phyloP scores from a whole-genome alignment of 2,797 vertebrate species.

The Myotis findleyi region DNA sequence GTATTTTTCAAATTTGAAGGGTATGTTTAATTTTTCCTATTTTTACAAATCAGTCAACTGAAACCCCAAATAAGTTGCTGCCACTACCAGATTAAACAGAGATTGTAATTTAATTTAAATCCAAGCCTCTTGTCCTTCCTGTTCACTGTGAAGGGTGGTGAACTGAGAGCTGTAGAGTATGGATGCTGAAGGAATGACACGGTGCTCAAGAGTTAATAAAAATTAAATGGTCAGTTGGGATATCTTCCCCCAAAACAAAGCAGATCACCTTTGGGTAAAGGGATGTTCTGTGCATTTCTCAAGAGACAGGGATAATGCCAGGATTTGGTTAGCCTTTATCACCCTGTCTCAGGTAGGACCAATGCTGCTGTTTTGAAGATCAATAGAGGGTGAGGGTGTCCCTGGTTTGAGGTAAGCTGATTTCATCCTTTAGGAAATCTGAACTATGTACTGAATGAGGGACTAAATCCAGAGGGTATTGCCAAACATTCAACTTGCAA shows the following conservation, averaged over 20 bases:
- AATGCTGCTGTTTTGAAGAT: neutral
- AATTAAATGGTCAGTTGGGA: neutral
- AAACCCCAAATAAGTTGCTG: neutral
- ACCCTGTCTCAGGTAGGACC: neutral
- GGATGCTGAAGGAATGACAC: neutral
- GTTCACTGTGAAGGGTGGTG: neutral
- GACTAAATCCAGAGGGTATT: neutral
- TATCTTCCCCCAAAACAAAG: neutral
- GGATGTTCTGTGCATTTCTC: neutral
- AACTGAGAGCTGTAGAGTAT: neutral
- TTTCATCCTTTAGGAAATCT: neutral
- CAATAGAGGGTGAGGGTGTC: neutral
- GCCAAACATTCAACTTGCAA: neutral
- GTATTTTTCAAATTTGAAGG: neutral
- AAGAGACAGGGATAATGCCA: neutral
- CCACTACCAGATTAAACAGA: neutral
- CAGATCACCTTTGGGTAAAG: neutral
- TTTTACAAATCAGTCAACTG: slow-evolving; percentile 5
- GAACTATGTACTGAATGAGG: neutral
- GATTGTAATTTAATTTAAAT: neutral
- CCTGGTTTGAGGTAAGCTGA: neutral
- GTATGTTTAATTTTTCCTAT: neutral
- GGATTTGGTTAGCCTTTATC: neutral
- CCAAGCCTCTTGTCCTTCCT: neutral
- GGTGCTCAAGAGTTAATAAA: neutral